Evolutionary conservation across 1,140 invertebrate genomes (phyloP), one percentile per base, ranked within the genome.

Genomic region (Latrodectus geometricus): DNA sequence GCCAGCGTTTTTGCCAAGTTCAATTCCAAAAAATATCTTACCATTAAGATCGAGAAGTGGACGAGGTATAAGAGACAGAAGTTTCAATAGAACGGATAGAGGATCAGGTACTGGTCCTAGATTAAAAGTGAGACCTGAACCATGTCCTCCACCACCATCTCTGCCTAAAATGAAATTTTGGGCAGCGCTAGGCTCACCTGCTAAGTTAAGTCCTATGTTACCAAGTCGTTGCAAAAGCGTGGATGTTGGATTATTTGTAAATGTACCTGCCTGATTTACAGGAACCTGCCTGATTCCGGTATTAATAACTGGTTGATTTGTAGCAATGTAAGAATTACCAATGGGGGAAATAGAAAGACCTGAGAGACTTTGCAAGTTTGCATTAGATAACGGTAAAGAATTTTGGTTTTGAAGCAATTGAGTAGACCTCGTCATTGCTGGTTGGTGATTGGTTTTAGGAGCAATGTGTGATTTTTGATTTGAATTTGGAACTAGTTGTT

Each of bases 1-100:
- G 17, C 85, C 85, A 17, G 85, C 85, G 74, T 87, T 87, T 73
- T 80, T 87, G n/a, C 85, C 85, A 20, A 87, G 23, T 12, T 87
- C 85, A 14, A 87, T 87, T 1, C 85, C 85, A 35, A 87, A 87
- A 20, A 87, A 87, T 50, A 87, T 48, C 54, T 75, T 79, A 5
- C 85, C 77, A 66, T 87, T 79, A 8, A 87, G 77, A 66, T 87
- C 77, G 35, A 87, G 23, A 3, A 87, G 23, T 48, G 85, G 85
- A 23, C 85, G 76, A n/a, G 85, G 85, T 20, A 87, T 73, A 4
- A 87, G 50, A 15, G 85, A 80, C n/a, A 87, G 70, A 0, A 87
- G 61, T 9, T 74, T 72, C 8, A 87, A 20, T 8, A 87, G 23
- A 12, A 87, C 54, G 4, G 35, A 65, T 9, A 87, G 17, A 8